A percentile compares a stretch with the other conserved stretches of the same genome.
Conservation (phyloP, 2,113 vertebrate genomes). For the Sminthopsis crassicaudata region DNA sequence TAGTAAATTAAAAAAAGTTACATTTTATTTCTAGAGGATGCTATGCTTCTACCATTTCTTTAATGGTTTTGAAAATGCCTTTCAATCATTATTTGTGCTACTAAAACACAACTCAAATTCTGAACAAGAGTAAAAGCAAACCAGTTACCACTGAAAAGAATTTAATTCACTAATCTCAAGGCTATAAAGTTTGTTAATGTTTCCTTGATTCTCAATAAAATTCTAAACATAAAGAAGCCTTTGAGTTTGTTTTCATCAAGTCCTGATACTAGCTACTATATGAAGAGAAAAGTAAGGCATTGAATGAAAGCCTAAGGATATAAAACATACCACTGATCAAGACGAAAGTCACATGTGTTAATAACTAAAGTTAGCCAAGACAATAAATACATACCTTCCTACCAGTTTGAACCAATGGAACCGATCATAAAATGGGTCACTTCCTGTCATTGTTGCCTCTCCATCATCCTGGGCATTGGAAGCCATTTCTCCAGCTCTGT, state of each 20-base stretch:
- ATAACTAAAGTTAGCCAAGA: not conserved
- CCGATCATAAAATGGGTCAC: constrained; percentile 97
- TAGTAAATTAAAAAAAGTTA: not conserved
- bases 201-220: constrained; percentile 39
- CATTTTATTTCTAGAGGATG: constrained; percentile 38
- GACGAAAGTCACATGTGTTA: not conserved
- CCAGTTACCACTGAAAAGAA: not conserved
- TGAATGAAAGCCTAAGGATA: not conserved
- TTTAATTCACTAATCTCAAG: not conserved
- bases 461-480: constrained; percentile 89
- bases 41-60: not conserved
- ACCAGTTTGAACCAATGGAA: constrained; percentile 99
- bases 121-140: not conserved
- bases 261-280: not conserved
- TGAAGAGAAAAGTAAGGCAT: constrained; percentile 16
- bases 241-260: constrained; percentile 22
- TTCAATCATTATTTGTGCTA: not conserved
- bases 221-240: constrained; percentile 27
- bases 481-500: constrained; percentile 95
- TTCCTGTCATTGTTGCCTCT: constrained; percentile 91
- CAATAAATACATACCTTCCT: constrained; percentile 89
- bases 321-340: not conserved
- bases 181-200: not conserved
- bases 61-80: constrained; percentile 18
- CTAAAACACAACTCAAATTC: constrained; percentile 48